phyloP scores from a whole-genome alignment of 2,888 invertebrate genomes.

The Drosophila subquinaria region DNA sequence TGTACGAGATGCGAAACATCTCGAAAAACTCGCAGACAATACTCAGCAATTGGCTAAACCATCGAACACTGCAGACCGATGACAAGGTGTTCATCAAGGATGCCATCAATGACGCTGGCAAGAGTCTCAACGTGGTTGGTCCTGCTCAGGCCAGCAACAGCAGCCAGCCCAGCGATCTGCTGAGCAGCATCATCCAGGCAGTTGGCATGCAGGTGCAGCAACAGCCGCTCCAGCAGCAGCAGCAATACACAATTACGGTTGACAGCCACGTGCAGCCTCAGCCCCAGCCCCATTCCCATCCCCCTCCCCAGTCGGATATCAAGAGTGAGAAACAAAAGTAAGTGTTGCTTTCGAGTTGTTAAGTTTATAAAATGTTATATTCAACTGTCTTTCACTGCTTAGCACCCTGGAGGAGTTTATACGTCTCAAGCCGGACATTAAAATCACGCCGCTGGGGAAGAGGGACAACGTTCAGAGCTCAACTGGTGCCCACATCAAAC shows the following conservation, averaged over 20 bases:
- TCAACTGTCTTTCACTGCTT: constrained; percentile 1
- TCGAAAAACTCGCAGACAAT: constrained; percentile 89
- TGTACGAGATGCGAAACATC: constrained; percentile 88
- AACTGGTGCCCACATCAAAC: constrained; percentile 24
- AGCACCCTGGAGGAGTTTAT: constrained; percentile 84
- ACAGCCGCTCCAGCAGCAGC: constrained; percentile 68
- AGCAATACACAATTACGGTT: constrained; percentile 85
- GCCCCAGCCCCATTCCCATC: constrained; percentile 33
- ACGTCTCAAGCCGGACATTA: constrained; percentile 84
- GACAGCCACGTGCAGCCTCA: constrained; percentile 74
- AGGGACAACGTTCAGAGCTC: constrained; percentile 37
- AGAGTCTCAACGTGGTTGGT: constrained; percentile 73
- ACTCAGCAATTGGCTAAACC: constrained; percentile 89
- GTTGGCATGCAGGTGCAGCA: constrained; percentile 83
- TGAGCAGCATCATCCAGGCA: constrained; percentile 85
- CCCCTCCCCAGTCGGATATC: constrained; percentile 32
- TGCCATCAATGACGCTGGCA: constrained; percentile 78
- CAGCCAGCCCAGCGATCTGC: constrained; percentile 78
- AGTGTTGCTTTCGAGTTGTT: constrained; percentile 22
- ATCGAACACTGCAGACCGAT: constrained; percentile 88
- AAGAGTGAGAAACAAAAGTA: constrained; percentile 84
- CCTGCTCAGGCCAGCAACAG: constrained; percentile 12
- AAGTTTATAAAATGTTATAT: background rate
- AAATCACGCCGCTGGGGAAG: constrained; percentile 82
- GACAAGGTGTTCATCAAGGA: constrained; percentile 89